Base-by-base conservation (phyloP, 2,888 invertebrate genomes). In the Allophyes oxyacanthae region DNA sequence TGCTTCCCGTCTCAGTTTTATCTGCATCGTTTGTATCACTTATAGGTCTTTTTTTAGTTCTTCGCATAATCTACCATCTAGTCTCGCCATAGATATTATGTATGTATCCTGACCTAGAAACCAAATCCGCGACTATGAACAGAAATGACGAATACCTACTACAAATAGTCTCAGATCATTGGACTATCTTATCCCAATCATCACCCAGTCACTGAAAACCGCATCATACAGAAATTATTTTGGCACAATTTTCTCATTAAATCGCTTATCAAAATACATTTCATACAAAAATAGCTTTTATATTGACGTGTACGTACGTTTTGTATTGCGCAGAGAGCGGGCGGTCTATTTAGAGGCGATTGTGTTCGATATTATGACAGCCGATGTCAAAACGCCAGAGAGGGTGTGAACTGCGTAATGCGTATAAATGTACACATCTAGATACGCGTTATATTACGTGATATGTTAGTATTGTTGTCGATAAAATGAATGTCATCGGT, bases 351-450 rank as follows among this genome's bases (percentile, higher is more conserved):
- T 69, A 50, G 41, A 55, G 52, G 8, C 38, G 57, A 64, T 63
- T 63, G 64, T 64, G 71, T 64, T 64, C 56, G 38, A 62, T 64
- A 56, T 74, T 73, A 46, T 74, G 68, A 68, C 72, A 73, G 65
- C 36, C 14, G 61, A 55, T 74, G 72, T 68, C 64, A 60, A n/a
- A 60, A 58, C 51, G 60, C n/a, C 15, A 34, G 46, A 50, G 58
- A 46, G 73, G 64, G 58, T 62, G 71, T 59, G 62, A 68, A 71
- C 55, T 54, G 51, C 56, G 56, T 55, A 41, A 36, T 44, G 37
- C 38, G 46, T 13, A 53, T 44, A 50, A 57, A 66, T 60, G 48
- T 54, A 34, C 45, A 42, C 33, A 50, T 45, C 25, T 59, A 44
- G 7, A 10, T 44, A 34, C 11, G 7, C 7, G n/a, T n/a, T 41